Percentiles rank a stretch among this genome's conserved stretches.
These are phyloP conservation scores for Calephelis nemesis DNA, from an alignment of 1,140 invertebrate species.

Conservation along the genomic window DNA sequence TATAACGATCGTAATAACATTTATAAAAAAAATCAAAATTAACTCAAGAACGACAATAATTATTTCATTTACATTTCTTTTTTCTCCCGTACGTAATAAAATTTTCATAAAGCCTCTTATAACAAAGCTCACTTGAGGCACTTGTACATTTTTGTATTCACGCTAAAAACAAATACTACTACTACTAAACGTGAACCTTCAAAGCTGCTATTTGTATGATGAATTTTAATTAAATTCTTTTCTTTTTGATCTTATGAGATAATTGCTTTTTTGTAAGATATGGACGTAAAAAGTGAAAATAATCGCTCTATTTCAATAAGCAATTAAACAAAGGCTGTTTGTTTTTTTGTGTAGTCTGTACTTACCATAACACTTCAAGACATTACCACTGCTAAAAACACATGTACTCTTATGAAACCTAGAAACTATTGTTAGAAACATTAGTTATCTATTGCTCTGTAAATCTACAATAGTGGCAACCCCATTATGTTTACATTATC, in stretches of 20 bases:
- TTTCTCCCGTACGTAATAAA: constrained; percentile 5
- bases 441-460: too few species aligned
- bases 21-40: too few species aligned
- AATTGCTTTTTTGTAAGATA: neutral
- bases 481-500: too few species aligned
- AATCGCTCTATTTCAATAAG: too few species aligned
- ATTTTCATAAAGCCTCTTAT: constrained; percentile 14
- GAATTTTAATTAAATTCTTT: constrained; percentile 24
- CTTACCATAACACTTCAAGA: too few species aligned
- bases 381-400: too few species aligned
- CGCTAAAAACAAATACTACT: constrained; percentile 5
- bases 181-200: constrained; percentile 19
- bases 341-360: too few species aligned
- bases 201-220: constrained; percentile 21
- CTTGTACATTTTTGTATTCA: constrained; percentile 6
- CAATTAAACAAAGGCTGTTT: too few species aligned
- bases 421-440: too few species aligned
- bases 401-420: too few species aligned
- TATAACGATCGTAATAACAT: too few species aligned
- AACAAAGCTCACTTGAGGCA: constrained; percentile 6
- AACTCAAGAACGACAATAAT: neutral
- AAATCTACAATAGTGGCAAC: too few species aligned
- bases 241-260: constrained; percentile 3
- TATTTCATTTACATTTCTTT: constrained; percentile 7
- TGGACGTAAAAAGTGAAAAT: neutral